A percentile compares a stretch with the other conserved stretches of the same genome.
Conservation (phyloP, 2,113 vertebrate species). For the Cochlearius cochlearius region DNA sequence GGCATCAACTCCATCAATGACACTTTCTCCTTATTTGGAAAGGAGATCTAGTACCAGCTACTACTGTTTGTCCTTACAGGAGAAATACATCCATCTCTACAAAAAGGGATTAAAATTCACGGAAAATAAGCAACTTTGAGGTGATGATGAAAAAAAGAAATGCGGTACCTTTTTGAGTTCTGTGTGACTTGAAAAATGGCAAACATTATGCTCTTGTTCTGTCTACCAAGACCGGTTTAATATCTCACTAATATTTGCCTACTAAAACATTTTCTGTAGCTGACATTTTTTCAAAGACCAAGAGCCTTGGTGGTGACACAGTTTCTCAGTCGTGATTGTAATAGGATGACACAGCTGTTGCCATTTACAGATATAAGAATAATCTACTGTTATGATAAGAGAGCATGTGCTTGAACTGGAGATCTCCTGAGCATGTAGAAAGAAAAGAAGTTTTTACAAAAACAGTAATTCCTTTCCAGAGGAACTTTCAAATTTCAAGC, state of each 20-base stretch:
- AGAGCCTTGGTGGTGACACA: background rate
- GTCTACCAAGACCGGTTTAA: background rate
- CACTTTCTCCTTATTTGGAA: background rate
- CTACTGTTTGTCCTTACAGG: background rate
- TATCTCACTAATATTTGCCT: background rate
- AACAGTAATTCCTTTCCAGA: background rate
- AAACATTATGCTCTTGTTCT: background rate
- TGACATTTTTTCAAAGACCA: background rate
- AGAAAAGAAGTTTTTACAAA: background rate
- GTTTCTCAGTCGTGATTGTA: background rate
- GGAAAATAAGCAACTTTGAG: background rate
- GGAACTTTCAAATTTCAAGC: background rate
- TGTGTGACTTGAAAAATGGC: background rate
- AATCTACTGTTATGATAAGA: background rate
- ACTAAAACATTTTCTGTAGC: background rate
- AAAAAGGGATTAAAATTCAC: background rate
- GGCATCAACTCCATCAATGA: background rate
- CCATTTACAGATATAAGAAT: background rate
- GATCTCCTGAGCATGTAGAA: background rate
- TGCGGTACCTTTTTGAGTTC: background rate
- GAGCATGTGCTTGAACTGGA: background rate
- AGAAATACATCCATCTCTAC: background rate
- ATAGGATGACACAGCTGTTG: conserved; percentile 3
- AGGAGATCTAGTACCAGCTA: background rate
- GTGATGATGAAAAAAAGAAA: background rate